Evolutionary conservation across 2,888 invertebrate species (phyloP).

Genomic region (Dicranocentrus wangi): DNA sequence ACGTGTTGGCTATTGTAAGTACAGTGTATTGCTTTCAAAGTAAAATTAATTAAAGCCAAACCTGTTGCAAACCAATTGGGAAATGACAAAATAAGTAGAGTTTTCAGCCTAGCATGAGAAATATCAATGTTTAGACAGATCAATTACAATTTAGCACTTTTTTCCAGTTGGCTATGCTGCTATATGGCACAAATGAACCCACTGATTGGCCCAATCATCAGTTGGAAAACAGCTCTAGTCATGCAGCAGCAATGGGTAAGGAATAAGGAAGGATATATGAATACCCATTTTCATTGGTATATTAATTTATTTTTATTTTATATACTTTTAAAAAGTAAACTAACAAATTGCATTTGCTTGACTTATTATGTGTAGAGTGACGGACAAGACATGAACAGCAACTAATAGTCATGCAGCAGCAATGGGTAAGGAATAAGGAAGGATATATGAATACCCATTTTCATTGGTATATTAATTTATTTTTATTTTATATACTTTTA

Average conservation of each 20-base stretch:
- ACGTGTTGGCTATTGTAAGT: slow-evolving; percentile 95
- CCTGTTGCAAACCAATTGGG: too few species aligned
- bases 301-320: neutral
- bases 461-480: too few species aligned
- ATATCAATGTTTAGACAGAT: too few species aligned
- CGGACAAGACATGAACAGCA: too few species aligned
- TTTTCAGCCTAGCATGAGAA: too few species aligned
- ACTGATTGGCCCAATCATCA: slow-evolving; percentile 87
- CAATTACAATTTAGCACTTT: slow-evolving; percentile 52
- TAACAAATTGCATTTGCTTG: too few species aligned
- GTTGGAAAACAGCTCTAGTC: slow-evolving; percentile 82
- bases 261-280: too few species aligned
- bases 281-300: too few species aligned
- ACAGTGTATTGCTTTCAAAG: slow-evolving; percentile 10
- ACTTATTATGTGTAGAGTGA: too few species aligned
- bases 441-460: neutral
- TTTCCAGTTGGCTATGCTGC: slow-evolving; percentile 88
- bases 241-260: slow-evolving; percentile 88
- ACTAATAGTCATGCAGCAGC: slow-evolving; percentile 85
- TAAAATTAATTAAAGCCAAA: neutral
- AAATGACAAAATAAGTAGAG: too few species aligned
- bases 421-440: slow-evolving; percentile 86
- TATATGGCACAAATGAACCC: slow-evolving; percentile 96
- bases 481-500: neutral
- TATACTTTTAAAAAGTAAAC: too few species aligned